phyloP scores from a whole-genome alignment of 2,888 invertebrate genomes.

The Himalopsyche japonica region DNA sequence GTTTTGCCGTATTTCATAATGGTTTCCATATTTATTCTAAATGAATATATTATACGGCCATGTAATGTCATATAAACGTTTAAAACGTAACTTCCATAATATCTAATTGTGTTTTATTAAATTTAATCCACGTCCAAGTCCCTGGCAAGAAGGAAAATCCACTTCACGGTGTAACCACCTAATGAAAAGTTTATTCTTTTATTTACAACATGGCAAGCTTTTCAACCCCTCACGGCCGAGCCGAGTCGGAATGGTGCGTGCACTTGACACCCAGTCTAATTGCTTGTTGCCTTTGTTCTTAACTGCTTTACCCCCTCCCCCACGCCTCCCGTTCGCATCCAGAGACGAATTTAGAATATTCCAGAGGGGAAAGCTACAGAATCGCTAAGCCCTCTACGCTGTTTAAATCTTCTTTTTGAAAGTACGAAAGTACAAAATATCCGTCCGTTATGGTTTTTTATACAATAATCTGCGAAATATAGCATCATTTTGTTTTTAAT shows the following conservation, averaged over 20 bases:
- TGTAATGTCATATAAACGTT: too few relatives aligned
- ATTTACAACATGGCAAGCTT: constrained; percentile 5
- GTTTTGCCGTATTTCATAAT: too few relatives aligned
- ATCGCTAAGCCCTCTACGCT: not conserved
- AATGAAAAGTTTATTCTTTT: not conserved
- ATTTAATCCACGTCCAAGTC: not conserved
- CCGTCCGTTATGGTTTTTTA: too few relatives aligned
- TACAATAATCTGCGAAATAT: too few relatives aligned
- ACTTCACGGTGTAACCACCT: not conserved
- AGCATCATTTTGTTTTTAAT: too few relatives aligned
- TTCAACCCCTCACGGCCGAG: constrained; percentile 7
- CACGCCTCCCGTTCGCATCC: not conserved
- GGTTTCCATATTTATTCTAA: too few relatives aligned
- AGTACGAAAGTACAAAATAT: too few relatives aligned
- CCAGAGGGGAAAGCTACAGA: not conserved
- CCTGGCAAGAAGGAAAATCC: not conserved
- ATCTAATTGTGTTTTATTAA: too few relatives aligned
- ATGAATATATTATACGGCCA: too few relatives aligned
- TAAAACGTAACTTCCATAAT: too few relatives aligned
- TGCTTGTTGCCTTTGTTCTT: constrained; percentile 20
- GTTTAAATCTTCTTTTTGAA: too few relatives aligned
- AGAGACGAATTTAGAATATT: not conserved
- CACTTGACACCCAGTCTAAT: constrained; percentile 36
- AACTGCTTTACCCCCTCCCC: not conserved
- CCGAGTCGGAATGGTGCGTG: constrained; percentile 17